These are phyloP conservation scores for Eledone cirrhosa DNA, from an alignment of 2,888 invertebrate genomes.

Conservation along the genomic window DNA sequence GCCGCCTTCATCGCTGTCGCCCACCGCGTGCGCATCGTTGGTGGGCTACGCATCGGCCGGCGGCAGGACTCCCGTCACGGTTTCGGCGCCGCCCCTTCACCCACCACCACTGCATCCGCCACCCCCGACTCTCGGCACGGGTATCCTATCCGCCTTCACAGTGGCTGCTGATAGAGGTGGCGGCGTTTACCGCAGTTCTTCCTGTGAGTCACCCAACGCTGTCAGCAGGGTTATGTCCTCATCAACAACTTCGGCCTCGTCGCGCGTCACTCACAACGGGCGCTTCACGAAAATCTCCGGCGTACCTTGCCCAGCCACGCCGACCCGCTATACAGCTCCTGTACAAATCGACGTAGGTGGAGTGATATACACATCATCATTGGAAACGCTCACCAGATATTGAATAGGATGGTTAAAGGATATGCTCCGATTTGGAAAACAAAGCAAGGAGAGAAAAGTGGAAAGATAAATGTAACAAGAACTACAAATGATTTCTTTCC, in stretches of 20 bases:
- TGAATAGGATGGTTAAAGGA: too few species aligned
- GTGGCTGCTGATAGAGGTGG: conserved; percentile 22
- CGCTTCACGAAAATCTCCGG: conserved; percentile 80
- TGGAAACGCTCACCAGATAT: conserved; percentile 94
- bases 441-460: too few species aligned
- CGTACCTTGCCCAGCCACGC: conserved; percentile 92
- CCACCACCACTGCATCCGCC: neutral
- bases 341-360: conserved; percentile 98
- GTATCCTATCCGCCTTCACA: conserved; percentile 19
- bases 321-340: conserved; percentile 91
- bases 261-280: conserved; percentile 67
- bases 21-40: neutral
- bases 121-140: conserved; percentile 5
- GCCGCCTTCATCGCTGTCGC: too few species aligned
- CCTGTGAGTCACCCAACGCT: conserved; percentile 11
- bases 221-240: conserved; percentile 26
- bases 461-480: too few species aligned
- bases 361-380: conserved; percentile 93
- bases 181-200: conserved; percentile 23
- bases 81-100: neutral
- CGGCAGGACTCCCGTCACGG: neutral
- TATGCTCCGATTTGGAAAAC: too few species aligned
- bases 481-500: too few species aligned
- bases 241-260: conserved; percentile 40
- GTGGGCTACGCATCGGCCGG: neutral